Conservation (phyloP, 2,113 vertebrate species). For the Muntiacus reevesi region DNA sequence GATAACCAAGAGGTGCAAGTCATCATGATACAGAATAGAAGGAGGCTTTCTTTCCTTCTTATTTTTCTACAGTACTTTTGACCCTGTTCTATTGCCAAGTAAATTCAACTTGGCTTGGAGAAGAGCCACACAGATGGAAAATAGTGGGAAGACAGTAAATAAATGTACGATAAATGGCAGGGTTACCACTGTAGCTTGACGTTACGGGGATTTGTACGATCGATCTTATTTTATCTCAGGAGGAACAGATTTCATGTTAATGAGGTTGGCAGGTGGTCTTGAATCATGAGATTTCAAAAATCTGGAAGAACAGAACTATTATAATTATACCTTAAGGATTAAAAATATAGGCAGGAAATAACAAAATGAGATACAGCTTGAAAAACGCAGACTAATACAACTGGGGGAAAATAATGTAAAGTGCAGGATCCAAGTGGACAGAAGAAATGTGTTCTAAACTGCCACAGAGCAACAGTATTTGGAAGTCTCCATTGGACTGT, state of each 20-base stretch:
- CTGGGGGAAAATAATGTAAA: slow-evolving; percentile 50
- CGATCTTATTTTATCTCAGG: slow-evolving; percentile 19
- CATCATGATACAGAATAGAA: neutral
- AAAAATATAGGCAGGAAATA: slow-evolving; percentile 67
- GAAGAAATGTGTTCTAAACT: neutral
- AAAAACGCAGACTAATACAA: neutral
- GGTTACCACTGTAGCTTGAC: neutral
- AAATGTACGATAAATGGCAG: slow-evolving; percentile 15
- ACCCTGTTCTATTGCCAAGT: neutral
- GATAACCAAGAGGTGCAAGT: neutral
- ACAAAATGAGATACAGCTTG: slow-evolving; percentile 60
- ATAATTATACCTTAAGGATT: slow-evolving; percentile 61
- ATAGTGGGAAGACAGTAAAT: slow-evolving; percentile 20
- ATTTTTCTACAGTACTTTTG: neutral
- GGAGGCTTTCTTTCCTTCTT: neutral
- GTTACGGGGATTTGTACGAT: neutral
- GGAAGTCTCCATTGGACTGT: neutral
- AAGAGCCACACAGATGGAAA: slow-evolving; percentile 53
- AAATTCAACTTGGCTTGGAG: slow-evolving; percentile 45
- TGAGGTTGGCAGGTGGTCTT: slow-evolving; percentile 59
- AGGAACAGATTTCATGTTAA: slow-evolving; percentile 41
- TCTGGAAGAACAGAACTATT: slow-evolving; percentile 45
- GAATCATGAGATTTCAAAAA: slow-evolving; percentile 45
- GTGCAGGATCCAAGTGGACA: slow-evolving; percentile 21
- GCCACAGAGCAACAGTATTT: neutral